Evolutionary conservation across 2,113 vertebrate genomes (phyloP), one percentile per base, ranked within the genome.

Genomic region (Crocuta crocuta): DNA sequence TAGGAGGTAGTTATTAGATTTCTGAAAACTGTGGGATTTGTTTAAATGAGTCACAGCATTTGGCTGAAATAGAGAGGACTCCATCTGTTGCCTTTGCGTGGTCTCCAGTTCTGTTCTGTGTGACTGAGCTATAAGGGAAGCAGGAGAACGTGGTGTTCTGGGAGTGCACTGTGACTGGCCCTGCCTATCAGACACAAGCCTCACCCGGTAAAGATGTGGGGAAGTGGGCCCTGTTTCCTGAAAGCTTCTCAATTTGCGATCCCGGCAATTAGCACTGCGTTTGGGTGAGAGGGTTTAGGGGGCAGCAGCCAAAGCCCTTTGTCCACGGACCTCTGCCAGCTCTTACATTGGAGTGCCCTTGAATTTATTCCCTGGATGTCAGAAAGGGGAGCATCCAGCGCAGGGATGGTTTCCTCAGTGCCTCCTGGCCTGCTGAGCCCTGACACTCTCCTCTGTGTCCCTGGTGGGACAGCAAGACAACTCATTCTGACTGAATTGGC

Each of bases 31-130:
- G 95, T 87, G 92, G 90, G 94, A 80, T 97, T 96, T 97, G 88
- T 95, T 98, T 96, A 95, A 97, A 89, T 98, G 98, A 98, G 97
- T 98, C 98, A 98, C 63, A 96, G 88, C 94, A 63, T 76, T 98
- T 98, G 91, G 97, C 97, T 97, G 95, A 97, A 97, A 97, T 89
- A 96, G 98, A 95, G 95, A 97, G 86, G 94, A 95, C 91, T 96
- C 97, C 98, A 97, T 98, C 98, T 98, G 98, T 83, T 93, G 87
- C 89, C 88, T 98, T 88, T 97, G 97, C 97, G 78, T 96, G 97
- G 95, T 97, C 94, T 82, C 94, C 39, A 33, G 68, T 95, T 97
- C 95, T 93, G 91, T 96, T 97, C 83, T 53, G 50, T 73, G 74
- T 39, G 86, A 45, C 66, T 95, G 85, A 95, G 93, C 88, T 92